Evolutionary conservation across 2,888 invertebrate species (phyloP).

Genomic region (Thyatira batis): DNA sequence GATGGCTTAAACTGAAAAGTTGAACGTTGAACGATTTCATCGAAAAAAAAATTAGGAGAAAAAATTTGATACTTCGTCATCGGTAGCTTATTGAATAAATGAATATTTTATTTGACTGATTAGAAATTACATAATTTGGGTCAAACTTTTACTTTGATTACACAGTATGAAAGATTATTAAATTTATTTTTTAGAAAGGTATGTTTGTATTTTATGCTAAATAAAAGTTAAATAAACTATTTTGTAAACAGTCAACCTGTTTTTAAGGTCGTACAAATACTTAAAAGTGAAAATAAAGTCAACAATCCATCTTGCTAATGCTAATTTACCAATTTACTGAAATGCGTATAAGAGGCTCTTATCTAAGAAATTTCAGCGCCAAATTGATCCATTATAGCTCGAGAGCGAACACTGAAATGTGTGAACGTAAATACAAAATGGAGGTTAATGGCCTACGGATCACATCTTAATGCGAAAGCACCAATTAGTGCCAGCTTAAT

Average conservation of each 20-base stretch:
- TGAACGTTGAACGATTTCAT: not conserved
- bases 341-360: not conserved
- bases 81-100: too few relatives aligned
- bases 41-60: not conserved
- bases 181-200: not conserved
- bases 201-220: not conserved
- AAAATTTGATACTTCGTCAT: not conserved
- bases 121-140: too few relatives aligned
- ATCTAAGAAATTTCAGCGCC: not conserved
- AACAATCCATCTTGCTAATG: not conserved
- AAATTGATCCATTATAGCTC: slow-evolving; percentile 17
- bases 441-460: slow-evolving; percentile 46
- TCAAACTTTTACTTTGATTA: too few relatives aligned
- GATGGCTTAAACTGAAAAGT: not conserved
- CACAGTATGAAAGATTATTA: not conserved
- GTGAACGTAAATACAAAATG: slow-evolving; percentile 41
- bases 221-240: not conserved
- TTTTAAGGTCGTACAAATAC: not conserved
- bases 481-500: slow-evolving; percentile 41
- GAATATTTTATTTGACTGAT: too few relatives aligned
- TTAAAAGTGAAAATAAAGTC: not conserved
- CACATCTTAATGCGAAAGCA: slow-evolving; percentile 45
- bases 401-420: slow-evolving; percentile 20
- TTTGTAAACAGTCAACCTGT: not conserved
- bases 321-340: not conserved